Percentiles rank a stretch among this genome's conserved stretches.
phyloP scores from a whole-genome alignment of 2,888 invertebrate species.

The Diplolepis rosae region DNA sequence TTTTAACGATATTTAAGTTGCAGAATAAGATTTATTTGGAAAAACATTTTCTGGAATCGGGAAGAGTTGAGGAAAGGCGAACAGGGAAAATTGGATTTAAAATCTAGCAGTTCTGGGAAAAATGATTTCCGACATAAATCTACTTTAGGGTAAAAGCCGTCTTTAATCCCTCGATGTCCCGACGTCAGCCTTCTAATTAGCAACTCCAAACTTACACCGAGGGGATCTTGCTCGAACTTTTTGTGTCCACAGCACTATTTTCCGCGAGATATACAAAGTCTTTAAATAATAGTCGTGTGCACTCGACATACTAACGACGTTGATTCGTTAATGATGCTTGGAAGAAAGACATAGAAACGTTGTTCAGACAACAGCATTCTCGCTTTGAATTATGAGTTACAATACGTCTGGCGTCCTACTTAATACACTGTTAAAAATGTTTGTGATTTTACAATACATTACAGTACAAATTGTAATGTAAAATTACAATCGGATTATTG shows the following conservation, averaged over 20 bases:
- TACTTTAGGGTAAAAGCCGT: slow-evolving; percentile 53
- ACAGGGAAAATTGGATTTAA: slow-evolving; percentile 38
- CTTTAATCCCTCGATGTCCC: slow-evolving; percentile 56
- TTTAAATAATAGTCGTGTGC: slow-evolving; percentile 3
- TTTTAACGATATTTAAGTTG: background rate
- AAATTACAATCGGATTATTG: too few species aligned
- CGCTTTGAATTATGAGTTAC: background rate
- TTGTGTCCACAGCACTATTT: slow-evolving; percentile 5
- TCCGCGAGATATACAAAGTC: background rate
- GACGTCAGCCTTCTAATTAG: slow-evolving; percentile 55
- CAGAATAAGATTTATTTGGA: background rate
- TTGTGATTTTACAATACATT: too few species aligned
- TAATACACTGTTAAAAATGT: background rate
- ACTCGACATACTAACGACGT: slow-evolving; percentile 8
- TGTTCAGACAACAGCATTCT: background rate
- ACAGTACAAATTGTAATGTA: too few species aligned
- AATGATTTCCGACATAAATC: slow-evolving; percentile 51
- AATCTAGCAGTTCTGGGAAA: slow-evolving; percentile 49
- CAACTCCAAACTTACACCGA: slow-evolving; percentile 31
- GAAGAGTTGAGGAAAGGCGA: background rate
- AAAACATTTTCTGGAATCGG: background rate
- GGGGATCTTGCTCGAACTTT: background rate
- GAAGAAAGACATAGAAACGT: background rate
- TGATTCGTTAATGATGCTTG: background rate
- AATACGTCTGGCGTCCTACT: background rate